Base-by-base conservation (phyloP, 2,888 invertebrate species). In the Epistrophe grossulariae region DNA sequence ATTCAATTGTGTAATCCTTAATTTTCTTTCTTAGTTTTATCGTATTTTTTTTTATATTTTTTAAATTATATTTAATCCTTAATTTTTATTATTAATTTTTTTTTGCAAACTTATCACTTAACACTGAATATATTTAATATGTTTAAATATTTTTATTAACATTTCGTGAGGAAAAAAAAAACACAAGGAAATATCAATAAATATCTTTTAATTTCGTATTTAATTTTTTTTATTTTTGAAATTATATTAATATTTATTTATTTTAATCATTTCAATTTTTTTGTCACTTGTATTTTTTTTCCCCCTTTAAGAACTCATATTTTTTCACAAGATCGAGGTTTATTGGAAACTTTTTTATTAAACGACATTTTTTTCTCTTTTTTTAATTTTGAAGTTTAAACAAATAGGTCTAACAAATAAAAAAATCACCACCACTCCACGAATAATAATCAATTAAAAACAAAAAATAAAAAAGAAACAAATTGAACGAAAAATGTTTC, bases 1-100 rank as follows among this genome's bases (percentile, higher is more conserved):
- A 90, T 90, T 88, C 89, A 90, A 90, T 90, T 90, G 90, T 90
- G 89, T 90, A 90, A 90, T 90, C 88, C 89, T 89, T 88, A 68
- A 59, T 60, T 59, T 66, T 48, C 55, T 64, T 82, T 68, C 43
- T 76, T 64, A 45, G 55, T 38, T 48, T 71, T 59, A 60, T 50
- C 35, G 70, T 80, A 45, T 73, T 48, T 55, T 68, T 38, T 73
- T 1, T 76, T 70, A 38, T 43, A 17, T 78, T 59, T 79, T 31
- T 72, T 66, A 43, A 62, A 24, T 55, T 31, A 31, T 31, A 66
- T 48, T 66, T 24, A 45, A 45, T 31, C 40, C 85, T 88, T 71
- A 31, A 68, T 62, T 76, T 64, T 40, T 52, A 62, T 40, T 68
- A 28, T 19, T 45, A 8, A 24, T 15, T 11, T 19, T 48, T 52